Percentiles rank a stretch among this genome's conserved stretches.
Evolutionary conservation across 2,888 invertebrate species (phyloP).

Genomic region (Kuschelorhynchus macadamiae): DNA sequence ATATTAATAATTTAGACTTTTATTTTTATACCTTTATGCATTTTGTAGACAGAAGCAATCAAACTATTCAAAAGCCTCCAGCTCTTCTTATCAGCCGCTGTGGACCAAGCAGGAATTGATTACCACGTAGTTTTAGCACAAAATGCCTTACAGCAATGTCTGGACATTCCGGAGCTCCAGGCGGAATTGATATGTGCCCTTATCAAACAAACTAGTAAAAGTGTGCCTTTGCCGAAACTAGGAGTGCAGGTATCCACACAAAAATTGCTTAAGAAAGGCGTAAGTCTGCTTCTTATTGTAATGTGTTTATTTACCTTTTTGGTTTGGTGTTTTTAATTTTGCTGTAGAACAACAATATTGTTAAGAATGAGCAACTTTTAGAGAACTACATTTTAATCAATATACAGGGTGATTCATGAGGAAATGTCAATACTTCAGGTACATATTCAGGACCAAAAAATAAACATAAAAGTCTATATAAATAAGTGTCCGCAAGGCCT

Average conservation of each 20-base stretch:
- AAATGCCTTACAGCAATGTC: constrained; percentile 93
- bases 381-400: no score
- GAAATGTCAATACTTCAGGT: no score
- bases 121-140: constrained; percentile 98
- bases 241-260: constrained; percentile 72
- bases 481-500: no score
- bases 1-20: no score
- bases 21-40: no score
- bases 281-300: constrained; percentile 75
- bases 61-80: constrained; percentile 97
- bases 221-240: constrained; percentile 78
- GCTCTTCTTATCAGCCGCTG: constrained; percentile 95
- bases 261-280: constrained; percentile 71
- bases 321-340: constrained; percentile 22
- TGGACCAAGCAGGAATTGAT: constrained; percentile 96
- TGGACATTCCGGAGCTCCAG: constrained; percentile 91
- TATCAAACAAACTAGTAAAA: constrained; percentile 93
- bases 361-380: no score
- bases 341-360: neutral
- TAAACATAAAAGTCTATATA: no score
- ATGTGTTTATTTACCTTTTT: constrained; percentile 23
- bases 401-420: no score
- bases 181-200: constrained; percentile 94
- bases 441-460: no score
- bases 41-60: constrained; percentile 81